Evolutionary conservation across 2,888 invertebrate species (phyloP).

Genomic region (Agrypnus murinus): DNA sequence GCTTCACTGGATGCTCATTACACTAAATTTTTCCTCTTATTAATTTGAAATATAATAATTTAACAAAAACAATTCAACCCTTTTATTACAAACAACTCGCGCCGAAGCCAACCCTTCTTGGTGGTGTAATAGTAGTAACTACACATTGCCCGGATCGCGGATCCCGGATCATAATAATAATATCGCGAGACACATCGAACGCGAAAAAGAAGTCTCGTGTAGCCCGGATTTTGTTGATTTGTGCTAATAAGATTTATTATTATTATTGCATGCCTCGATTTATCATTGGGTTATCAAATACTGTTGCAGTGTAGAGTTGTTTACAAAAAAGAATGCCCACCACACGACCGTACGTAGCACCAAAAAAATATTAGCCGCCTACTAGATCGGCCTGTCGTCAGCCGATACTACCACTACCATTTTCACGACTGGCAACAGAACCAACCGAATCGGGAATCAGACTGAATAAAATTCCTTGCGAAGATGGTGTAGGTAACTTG

Average conservation of each 20-base stretch:
- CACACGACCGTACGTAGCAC: constrained; percentile 11
- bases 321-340: constrained; percentile 18
- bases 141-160: constrained; percentile 33
- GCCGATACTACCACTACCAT: constrained; percentile 20
- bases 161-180: constrained; percentile 33
- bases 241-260: neutral
- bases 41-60: no score
- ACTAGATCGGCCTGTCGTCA: constrained; percentile 10
- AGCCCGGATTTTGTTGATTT: constrained; percentile 25
- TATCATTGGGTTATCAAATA: neutral
- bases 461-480: constrained; percentile 7
- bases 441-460: constrained; percentile 19
- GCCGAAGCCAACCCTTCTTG: constrained; percentile 36
- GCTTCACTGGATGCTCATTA: constrained; percentile 45
- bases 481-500: constrained; percentile 33
- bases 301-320: no score
- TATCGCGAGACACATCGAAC: constrained; percentile 14
- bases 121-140: constrained; percentile 9
- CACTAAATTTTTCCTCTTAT: constrained; percentile 30
- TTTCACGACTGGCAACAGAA: constrained; percentile 19
- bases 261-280: constrained; percentile 21
- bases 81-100: constrained; percentile 38
- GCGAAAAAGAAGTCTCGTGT: constrained; percentile 8
- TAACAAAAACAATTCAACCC: constrained; percentile 22
- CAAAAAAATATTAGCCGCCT: constrained; percentile 2